Conservation (phyloP, 2,888 invertebrate genomes). For the Stomorhina lunata region DNA sequence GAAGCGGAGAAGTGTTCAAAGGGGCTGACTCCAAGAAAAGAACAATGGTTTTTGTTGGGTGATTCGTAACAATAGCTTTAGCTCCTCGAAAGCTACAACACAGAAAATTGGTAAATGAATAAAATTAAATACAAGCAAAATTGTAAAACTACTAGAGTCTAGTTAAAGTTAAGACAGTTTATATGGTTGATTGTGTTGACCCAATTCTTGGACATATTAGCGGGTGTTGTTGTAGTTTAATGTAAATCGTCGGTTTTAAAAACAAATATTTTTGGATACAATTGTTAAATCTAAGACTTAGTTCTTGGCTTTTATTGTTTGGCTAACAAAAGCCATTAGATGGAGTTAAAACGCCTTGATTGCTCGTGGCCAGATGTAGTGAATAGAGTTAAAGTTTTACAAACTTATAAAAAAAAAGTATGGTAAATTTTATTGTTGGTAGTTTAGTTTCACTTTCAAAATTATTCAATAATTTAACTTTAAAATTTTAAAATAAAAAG, state of each 20-base stretch:
- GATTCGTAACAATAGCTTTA: conserved; percentile 17
- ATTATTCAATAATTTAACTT: conserved; percentile 32
- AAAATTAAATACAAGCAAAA: conserved; percentile 25
- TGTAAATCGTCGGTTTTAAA: conserved; percentile 33
- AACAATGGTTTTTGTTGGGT: conserved; percentile 39
- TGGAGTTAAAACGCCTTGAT: conserved; percentile 45
- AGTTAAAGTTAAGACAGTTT: conserved; percentile 48
- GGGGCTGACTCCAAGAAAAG: not conserved
- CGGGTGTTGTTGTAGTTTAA: conserved; percentile 66
- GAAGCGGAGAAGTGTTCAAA: not conserved
- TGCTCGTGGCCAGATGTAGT: conserved; percentile 62
- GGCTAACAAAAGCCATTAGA: not conserved
- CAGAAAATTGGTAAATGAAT: not conserved
- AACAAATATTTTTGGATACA: not conserved
- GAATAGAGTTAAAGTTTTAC: conserved; percentile 31
- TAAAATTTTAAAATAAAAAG: not conserved
- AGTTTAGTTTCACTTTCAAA: conserved; percentile 60
- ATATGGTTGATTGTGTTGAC: conserved; percentile 68
- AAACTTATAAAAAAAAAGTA: conserved; percentile 37
- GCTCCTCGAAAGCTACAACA: not conserved
- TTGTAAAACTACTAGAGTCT: not conserved
- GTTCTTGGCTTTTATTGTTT: conserved; percentile 26
- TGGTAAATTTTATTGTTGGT: conserved; percentile 28
- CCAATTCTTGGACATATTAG: conserved; percentile 72
- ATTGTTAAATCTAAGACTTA: not conserved